Base-by-base conservation (phyloP, 2,113 vertebrate species). In the Cyanoramphus novaezelandiae region DNA sequence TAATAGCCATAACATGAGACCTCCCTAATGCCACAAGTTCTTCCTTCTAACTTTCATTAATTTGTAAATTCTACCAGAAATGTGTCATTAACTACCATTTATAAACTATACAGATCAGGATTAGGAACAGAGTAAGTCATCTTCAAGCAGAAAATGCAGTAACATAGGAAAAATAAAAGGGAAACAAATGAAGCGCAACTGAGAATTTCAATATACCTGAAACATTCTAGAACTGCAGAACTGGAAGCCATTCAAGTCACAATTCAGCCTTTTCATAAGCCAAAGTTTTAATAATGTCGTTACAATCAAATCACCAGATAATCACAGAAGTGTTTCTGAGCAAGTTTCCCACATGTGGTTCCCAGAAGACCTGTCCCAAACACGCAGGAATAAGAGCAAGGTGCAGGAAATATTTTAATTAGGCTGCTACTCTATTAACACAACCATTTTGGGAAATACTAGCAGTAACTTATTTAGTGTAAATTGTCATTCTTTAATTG, bases 401-500 rank as follows among this genome's bases (percentile, higher is more conserved):
- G 86, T 53, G 33, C 29, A 71, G 35, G 18, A 93, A 94, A 86
- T 68, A 29, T 79, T 94, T 94, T 93, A 97, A 93, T 92, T 92
- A 89, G 69, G 37, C 47, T 88, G 47, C 47, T 75, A 75, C 37
- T 81, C 55, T 60, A 88, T 82, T 91, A 92, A 88, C 41, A 94
- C 86, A 47, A 92, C 15, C 33, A 69, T 68, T 67, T 20, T 83
- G 80, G 76, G 86, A 95, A 88, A 86, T 39, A 46, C 10, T 43
- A 81, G 39, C 68, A 92, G 46, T 83, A 92, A 78, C 43, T 83
- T 93, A 67, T 6, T 81, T 28, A 39, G 12, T 62, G 16, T 64
- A 78, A 88, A 81, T 53, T 91, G 60, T 53, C 71, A 70, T 71
- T 93, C 19, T 80, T 93, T 75, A 87, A 90, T 72, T 76, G 33